Percentiles rank a stretch among this genome's conserved stretches.
Evolutionary conservation across 2,113 vertebrate genomes (phyloP).

Genomic region (Hystrix brachyura): DNA sequence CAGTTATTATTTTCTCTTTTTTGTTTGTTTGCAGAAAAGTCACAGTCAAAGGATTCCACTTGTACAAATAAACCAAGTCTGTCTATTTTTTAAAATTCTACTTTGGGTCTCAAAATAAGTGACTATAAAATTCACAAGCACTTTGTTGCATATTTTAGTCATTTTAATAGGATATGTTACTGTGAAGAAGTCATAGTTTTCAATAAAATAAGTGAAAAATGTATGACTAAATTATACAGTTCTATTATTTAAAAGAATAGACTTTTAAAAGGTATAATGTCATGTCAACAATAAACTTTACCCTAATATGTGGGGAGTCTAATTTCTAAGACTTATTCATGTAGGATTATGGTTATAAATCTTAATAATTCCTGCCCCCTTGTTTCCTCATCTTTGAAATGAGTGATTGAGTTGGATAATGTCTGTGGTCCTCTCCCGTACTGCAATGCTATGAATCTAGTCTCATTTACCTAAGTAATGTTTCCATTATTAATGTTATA

Average conservation of each 20-base stretch:
- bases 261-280: not conserved
- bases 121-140: not conserved
- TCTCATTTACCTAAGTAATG: not conserved
- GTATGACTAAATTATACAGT: not conserved
- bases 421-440: not conserved
- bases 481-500: not conserved
- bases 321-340: not conserved
- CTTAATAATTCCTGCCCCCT: not conserved
- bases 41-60: not conserved
- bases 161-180: not conserved
- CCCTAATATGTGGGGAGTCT: not conserved
- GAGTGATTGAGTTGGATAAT: not conserved
- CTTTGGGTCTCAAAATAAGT: slow-evolving; percentile 31
- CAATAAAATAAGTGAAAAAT: not conserved
- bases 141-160: not conserved
- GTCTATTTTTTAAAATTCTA: not conserved
- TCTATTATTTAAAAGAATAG: not conserved
- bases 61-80: not conserved
- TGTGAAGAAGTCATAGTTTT: not conserved
- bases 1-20: not conserved
- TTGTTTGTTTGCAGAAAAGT: not conserved
- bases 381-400: not conserved
- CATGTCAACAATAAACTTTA: not conserved
- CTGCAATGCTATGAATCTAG: not conserved
- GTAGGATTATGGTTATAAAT: not conserved